Conservation (phyloP, 30 jellyfish, hydroid and myxozoan genomes). For the Clytia hemisphaerica region DNA sequence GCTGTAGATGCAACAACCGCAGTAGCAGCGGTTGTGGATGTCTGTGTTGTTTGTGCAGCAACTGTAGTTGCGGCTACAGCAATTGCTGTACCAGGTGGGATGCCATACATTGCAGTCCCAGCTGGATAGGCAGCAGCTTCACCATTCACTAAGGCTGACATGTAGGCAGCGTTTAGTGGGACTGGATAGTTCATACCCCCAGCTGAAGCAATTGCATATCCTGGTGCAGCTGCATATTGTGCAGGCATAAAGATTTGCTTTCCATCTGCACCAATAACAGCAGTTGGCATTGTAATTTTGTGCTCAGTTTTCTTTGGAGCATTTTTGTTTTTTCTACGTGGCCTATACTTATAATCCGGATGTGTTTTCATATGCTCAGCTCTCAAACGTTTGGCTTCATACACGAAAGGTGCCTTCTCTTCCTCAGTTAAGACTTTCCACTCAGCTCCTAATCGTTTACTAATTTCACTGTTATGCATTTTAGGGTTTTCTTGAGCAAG, state of each 20-base stretch:
- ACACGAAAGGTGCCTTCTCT: conserved; percentile 74
- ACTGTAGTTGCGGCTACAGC: conserved; percentile 31
- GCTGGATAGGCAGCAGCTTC: conserved; percentile 36
- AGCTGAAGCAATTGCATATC: conserved; percentile 44
- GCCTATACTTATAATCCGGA: conserved; percentile 92
- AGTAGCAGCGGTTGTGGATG: not conserved
- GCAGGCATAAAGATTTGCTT: conserved; percentile 67
- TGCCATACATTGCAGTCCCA: conserved; percentile 41
- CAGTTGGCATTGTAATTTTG: conserved; percentile 41
- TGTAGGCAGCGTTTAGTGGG: conserved; percentile 45
- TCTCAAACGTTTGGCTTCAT: conserved; percentile 91
- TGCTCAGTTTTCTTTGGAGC: conserved; percentile 49
- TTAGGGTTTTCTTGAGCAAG: conserved; percentile 85
- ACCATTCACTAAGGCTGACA: conserved; percentile 85
- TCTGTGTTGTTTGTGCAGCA: not conserved
- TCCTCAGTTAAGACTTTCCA: conserved; percentile 86
- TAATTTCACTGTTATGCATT: conserved; percentile 95
- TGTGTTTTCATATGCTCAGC: conserved; percentile 88
- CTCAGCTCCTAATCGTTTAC: conserved; percentile 85
- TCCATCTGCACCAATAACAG: conserved; percentile 72
- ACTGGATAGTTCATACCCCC: conserved; percentile 76
- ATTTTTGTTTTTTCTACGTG: conserved; percentile 66
- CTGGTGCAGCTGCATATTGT: conserved; percentile 52
- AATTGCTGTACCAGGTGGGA: conserved; percentile 45
- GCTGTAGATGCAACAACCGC: conserved; percentile 23